phyloP scores from a whole-genome alignment of 2,888 invertebrate species.

The Drosophila sordidapex region DNA sequence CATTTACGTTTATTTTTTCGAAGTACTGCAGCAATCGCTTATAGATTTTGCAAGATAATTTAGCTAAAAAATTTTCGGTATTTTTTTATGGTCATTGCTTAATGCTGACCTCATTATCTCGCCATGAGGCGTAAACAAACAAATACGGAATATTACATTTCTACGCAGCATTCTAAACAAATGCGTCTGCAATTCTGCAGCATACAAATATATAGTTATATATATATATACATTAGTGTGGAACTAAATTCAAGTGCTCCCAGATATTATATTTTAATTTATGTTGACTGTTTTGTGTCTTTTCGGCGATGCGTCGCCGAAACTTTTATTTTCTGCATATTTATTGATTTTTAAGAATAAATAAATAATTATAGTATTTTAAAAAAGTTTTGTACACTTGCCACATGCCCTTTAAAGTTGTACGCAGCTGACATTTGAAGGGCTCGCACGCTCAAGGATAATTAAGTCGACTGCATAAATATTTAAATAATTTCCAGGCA shows the following conservation, averaged over 20 bases:
- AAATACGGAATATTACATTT: slow-evolving; percentile 18
- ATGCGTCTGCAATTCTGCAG: slow-evolving; percentile 24
- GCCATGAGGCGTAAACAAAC: slow-evolving; percentile 34
- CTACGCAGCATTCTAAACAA: slow-evolving; percentile 42
- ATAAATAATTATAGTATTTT: background rate
- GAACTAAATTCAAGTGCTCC: background rate
- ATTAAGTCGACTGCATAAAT: slow-evolving; percentile 53
- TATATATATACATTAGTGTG: slow-evolving; percentile 7
- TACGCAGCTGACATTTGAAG: slow-evolving; percentile 30
- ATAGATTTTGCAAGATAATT: background rate
- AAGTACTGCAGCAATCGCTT: background rate
- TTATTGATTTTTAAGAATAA: slow-evolving; percentile 1
- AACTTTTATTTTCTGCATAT: background rate
- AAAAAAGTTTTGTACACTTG: slow-evolving; percentile 1
- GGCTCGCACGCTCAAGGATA: slow-evolving; percentile 44
- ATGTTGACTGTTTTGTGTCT: background rate
- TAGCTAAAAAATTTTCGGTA: slow-evolving; percentile 8
- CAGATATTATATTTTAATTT: background rate
- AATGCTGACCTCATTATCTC: slow-evolving; percentile 28
- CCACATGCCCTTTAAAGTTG: background rate
- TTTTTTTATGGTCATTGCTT: slow-evolving; percentile 22
- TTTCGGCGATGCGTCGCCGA: background rate
- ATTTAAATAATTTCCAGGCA: slow-evolving; percentile 58
- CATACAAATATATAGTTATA: slow-evolving; percentile 2
- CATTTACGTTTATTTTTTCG: background rate